Evolutionary conservation across 2,113 vertebrate genomes (phyloP).

Genomic region (Theristicus caerulescens): DNA sequence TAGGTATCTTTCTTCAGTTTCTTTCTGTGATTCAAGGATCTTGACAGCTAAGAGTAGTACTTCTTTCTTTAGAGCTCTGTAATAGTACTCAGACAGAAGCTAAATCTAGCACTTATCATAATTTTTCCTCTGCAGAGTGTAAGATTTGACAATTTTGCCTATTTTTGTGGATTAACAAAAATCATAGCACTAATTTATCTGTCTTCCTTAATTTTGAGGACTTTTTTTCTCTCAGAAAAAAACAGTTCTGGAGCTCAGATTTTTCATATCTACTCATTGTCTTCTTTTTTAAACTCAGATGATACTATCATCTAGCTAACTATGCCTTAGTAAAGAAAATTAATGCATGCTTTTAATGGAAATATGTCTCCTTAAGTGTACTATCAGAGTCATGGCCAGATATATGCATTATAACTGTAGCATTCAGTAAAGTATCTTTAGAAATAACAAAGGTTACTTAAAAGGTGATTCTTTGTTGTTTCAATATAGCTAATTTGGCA

Average conservation of each 20-base stretch:
- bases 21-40: neutral
- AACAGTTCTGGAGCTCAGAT: neutral
- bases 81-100: neutral
- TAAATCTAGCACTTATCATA: neutral
- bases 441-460: neutral
- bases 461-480: neutral
- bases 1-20: neutral
- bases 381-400: neutral
- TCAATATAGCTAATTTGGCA: neutral
- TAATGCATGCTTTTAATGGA: neutral
- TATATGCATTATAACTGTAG: neutral
- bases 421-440: neutral
- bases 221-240: neutral
- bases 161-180: neutral
- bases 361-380: neutral
- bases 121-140: neutral
- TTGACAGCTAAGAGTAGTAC: neutral
- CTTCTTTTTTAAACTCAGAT: neutral
- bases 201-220: neutral
- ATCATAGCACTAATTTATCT: neutral
- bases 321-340: neutral
- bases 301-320: neutral
- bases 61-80: neutral
- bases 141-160: neutral
- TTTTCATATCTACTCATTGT: neutral